Base-by-base conservation (phyloP, 1,140 invertebrate genomes). In the Carposina sasakii region DNA sequence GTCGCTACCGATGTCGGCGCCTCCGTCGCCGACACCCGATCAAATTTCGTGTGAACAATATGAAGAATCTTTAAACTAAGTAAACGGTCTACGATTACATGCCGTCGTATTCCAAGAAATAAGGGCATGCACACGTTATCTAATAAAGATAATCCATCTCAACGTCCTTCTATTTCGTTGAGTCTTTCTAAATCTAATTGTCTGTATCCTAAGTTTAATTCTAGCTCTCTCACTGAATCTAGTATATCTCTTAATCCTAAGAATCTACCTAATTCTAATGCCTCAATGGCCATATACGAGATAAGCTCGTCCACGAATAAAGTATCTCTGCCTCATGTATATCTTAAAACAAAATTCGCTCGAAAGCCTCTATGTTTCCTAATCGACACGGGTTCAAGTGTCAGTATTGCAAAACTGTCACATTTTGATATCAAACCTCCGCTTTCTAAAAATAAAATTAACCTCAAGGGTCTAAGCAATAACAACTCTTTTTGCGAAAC, bases 391-490 rank as follows among this genome's bases (percentile, higher is more conserved):
- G n/a, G n/a, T n/a, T n/a, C n/a, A n/a, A n/a, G n/a, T n/a, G n/a
- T n/a, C n/a, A 42, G 45, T 31, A 21, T 48, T 2, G 20, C 48
- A 8, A 54, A 54, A 33, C 2, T 13, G 12, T 48, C 52, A 30
- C 31, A 24, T 43, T 6, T 54, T 23, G 8, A 12, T 13, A 31
- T 44, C 37, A 43, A n/a, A 20, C 41, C 45, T 9, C 16, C 21
- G 1, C 24, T 54, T 21, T 54, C 45, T 15, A 17, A 21, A 13
- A 46, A 54, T 39, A 54, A 31, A 13, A 31, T 47, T 22, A 46
- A 39, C 10, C 5, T 46, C 1, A 52, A 46, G 20, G 50, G 50
- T 10, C 40, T 52, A 13, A 47, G 31, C 19, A 50, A 23, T 33
- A 15, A 5, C 19, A 46, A 54, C 37, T 37, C 13, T 37, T 22